Evolutionary conservation across 2,113 vertebrate species (phyloP).

Genomic region (Labeo catla): DNA sequence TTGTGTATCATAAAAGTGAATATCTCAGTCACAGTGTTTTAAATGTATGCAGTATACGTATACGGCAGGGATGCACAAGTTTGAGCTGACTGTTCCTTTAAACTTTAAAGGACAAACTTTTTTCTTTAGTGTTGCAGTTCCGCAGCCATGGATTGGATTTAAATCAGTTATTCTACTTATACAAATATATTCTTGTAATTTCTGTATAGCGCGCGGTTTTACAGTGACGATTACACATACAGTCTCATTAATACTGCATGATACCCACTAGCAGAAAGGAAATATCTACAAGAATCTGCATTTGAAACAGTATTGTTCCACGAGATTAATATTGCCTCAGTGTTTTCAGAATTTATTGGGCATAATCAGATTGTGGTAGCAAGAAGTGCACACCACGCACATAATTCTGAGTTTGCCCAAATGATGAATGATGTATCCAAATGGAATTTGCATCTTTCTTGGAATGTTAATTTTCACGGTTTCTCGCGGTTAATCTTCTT

Average conservation of each 20-base stretch:
- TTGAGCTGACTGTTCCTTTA: not conserved
- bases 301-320: conserved; percentile 54
- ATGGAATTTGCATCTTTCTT: conserved; percentile 52
- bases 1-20: not conserved
- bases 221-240: conserved; percentile 47
- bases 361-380: conserved; percentile 60
- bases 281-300: conserved; percentile 57
- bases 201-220: conserved; percentile 50
- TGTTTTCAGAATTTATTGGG: conserved; percentile 63
- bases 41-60: not conserved
- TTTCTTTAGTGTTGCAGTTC: conserved; percentile 19
- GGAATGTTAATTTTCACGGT: conserved; percentile 51
- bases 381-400: conserved; percentile 54
- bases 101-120: conserved; percentile 11
- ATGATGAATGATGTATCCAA: conserved; percentile 60
- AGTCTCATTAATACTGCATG: conserved; percentile 62
- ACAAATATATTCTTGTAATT: conserved; percentile 61
- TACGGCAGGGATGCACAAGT: not conserved
- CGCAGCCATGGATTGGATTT: conserved; percentile 8
- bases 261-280: conserved; percentile 49
- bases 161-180: conserved; percentile 54
- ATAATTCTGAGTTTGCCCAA: conserved; percentile 36
- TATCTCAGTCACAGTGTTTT: not conserved
- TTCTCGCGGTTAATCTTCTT: conserved; percentile 45
- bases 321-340: conserved; percentile 63